Evolutionary conservation across 2,797 vertebrate species (phyloP).

Genomic region (Bradypus variegatus): DNA sequence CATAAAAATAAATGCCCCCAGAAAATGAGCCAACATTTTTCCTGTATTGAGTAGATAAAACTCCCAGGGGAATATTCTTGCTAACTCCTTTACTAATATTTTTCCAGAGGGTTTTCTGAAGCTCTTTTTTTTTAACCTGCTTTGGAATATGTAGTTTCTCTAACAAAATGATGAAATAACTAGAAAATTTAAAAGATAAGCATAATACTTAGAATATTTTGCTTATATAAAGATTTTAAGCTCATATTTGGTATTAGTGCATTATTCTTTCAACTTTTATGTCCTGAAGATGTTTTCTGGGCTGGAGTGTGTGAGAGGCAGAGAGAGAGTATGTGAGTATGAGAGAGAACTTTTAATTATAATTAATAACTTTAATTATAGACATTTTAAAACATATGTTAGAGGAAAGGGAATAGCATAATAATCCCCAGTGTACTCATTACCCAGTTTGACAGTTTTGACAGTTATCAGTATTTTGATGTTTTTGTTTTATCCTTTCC

Average conservation of each 20-base stretch:
- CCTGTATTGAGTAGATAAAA: background rate
- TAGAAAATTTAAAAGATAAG: background rate
- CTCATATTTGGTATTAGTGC: background rate
- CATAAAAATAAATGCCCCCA: background rate
- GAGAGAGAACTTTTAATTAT: background rate
- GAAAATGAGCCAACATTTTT: background rate
- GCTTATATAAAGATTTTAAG: background rate
- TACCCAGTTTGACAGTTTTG: background rate
- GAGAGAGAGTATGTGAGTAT: background rate
- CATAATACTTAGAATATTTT: background rate
- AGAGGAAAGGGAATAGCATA: background rate
- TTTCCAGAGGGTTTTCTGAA: conserved; percentile 2
- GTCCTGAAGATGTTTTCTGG: background rate
- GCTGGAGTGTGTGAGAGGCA: background rate
- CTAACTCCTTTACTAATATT: background rate
- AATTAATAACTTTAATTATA: background rate
- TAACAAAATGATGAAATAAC: background rate
- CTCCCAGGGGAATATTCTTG: background rate
- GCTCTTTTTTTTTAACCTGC: background rate
- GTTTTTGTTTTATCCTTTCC: background rate
- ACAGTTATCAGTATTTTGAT: background rate
- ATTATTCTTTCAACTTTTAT: background rate
- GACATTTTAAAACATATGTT: background rate
- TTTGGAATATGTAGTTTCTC: conserved; percentile 17
- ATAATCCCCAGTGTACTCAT: background rate